Conservation (phyloP, 2,888 invertebrate species). For the Cotesia congregata region DNA sequence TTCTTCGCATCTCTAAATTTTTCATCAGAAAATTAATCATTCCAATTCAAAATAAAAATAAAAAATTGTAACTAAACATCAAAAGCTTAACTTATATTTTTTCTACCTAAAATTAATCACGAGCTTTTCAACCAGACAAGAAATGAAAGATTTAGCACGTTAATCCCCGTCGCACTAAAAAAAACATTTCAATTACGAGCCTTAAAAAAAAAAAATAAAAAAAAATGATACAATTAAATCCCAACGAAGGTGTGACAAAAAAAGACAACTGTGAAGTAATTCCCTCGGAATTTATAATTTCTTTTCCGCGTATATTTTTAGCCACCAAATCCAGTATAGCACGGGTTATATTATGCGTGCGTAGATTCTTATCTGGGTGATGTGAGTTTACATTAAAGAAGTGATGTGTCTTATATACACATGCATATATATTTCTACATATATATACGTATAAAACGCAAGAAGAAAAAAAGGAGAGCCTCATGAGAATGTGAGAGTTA, state of each 20-base stretch:
- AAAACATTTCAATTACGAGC: neutral
- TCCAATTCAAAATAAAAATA: too few species aligned
- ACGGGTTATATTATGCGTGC: constrained; percentile 22
- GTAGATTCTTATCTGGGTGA: constrained; percentile 36
- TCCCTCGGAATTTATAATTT: constrained; percentile 26
- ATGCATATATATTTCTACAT: neutral
- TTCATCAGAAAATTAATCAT: too few species aligned
- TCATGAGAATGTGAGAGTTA: constrained; percentile 35
- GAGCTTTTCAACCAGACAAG: too few species aligned
- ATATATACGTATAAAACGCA: neutral
- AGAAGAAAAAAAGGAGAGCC: constrained; percentile 20
- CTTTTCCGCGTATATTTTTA: constrained; percentile 41
- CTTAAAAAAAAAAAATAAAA: neutral
- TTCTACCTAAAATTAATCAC: too few species aligned
- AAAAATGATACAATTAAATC: neutral
- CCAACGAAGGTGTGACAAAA: neutral
- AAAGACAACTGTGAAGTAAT: constrained; percentile 15
- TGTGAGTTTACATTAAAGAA: constrained; percentile 31
- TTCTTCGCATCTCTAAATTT: too few species aligned
- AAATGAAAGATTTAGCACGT: neutral
- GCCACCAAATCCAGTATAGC: constrained; percentile 17
- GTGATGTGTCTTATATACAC: neutral
- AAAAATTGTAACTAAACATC: too few species aligned
- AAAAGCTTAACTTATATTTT: too few species aligned
- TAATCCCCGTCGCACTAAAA: neutral